These are phyloP conservation scores for Spea bombifrons DNA, from an alignment of 2,113 vertebrate species.

Conservation along the genomic window DNA sequence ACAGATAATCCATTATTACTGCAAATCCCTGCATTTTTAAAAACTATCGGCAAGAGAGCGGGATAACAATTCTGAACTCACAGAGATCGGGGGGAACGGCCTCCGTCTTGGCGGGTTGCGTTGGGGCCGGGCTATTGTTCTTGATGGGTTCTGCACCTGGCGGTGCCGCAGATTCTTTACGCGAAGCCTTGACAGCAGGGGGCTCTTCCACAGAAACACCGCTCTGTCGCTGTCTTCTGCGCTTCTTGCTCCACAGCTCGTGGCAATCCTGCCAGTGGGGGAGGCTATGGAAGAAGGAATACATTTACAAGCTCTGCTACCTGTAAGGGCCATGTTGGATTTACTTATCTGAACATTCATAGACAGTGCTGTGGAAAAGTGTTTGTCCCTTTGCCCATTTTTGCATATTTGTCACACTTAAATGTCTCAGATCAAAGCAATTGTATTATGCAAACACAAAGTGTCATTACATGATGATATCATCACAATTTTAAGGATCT, in stretches of 20 bases:
- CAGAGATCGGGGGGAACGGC: conserved; percentile 38
- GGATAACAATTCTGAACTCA: not conserved
- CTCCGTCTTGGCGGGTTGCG: conserved; percentile 68
- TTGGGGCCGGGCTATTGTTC: conserved; percentile 76
- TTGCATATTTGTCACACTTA: no score
- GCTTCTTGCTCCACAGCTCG: conserved; percentile 97
- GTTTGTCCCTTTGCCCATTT: no score
- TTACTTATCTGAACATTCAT: no score
- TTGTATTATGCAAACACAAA: no score
- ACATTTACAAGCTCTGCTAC: not conserved
- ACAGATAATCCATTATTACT: no score
- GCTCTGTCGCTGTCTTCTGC: conserved; percentile 86
- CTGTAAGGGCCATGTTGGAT: no score
- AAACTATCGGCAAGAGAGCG: no score
- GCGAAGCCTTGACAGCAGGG: conserved; percentile 81
- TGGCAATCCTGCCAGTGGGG: conserved; percentile 97
- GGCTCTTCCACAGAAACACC: conserved; percentile 80
- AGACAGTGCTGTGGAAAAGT: no score
- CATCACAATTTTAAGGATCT: conserved; percentile 57
- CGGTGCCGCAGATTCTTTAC: conserved; percentile 81
- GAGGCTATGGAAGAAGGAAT: conserved; percentile 68
- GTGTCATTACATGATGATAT: no score
- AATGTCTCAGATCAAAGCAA: no score
- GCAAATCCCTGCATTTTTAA: no score
- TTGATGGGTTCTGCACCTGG: conserved; percentile 77